Conservation (phyloP, 2,888 invertebrate species). For the Cantharis rustica region DNA sequence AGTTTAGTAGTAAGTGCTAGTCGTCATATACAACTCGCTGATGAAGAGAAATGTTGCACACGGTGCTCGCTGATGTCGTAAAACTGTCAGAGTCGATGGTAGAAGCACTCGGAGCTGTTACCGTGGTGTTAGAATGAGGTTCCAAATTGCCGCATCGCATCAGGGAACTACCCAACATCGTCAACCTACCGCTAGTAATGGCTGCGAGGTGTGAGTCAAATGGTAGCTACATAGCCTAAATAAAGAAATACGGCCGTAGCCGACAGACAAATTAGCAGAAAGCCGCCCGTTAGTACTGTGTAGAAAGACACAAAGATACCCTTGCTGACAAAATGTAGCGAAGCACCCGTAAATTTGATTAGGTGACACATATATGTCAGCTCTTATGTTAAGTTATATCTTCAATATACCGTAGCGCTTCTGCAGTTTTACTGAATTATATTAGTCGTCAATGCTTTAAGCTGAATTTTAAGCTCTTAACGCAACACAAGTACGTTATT, state of each 20-base stretch:
- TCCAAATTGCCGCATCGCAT: slow-evolving; percentile 49
- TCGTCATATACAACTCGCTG: slow-evolving; percentile 41
- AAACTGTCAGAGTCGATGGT: slow-evolving; percentile 51
- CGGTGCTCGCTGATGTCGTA: slow-evolving; percentile 47
- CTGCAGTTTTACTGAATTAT: slow-evolving; percentile 23
- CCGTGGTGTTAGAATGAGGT: slow-evolving; percentile 46
- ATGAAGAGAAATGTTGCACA: slow-evolving; percentile 53
- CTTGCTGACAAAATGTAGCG: slow-evolving; percentile 43
- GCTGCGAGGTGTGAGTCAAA: slow-evolving; percentile 53
- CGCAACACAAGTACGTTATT: slow-evolving; percentile 24
- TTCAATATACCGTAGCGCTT: slow-evolving; percentile 42
- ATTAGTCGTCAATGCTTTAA: slow-evolving; percentile 14
- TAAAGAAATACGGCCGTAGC: slow-evolving; percentile 55
- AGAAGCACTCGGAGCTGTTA: slow-evolving; percentile 49
- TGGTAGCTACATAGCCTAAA: slow-evolving; percentile 50
- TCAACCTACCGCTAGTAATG: slow-evolving; percentile 46
- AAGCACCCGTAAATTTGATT: slow-evolving; percentile 54
- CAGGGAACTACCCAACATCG: slow-evolving; percentile 43
- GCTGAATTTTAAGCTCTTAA: slow-evolving; percentile 25
- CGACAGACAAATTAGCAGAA: slow-evolving; percentile 56
- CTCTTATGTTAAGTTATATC: slow-evolving; percentile 52
- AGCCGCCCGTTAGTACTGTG: slow-evolving; percentile 39
- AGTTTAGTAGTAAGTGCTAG: slow-evolving; percentile 24
- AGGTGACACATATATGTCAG: slow-evolving; percentile 53
- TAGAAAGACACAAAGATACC: slow-evolving; percentile 45